A percentile compares a stretch with the other conserved stretches of the same genome.
phyloP scores from a whole-genome alignment of 2,113 vertebrate genomes.

The Ochotona curzoniae region DNA sequence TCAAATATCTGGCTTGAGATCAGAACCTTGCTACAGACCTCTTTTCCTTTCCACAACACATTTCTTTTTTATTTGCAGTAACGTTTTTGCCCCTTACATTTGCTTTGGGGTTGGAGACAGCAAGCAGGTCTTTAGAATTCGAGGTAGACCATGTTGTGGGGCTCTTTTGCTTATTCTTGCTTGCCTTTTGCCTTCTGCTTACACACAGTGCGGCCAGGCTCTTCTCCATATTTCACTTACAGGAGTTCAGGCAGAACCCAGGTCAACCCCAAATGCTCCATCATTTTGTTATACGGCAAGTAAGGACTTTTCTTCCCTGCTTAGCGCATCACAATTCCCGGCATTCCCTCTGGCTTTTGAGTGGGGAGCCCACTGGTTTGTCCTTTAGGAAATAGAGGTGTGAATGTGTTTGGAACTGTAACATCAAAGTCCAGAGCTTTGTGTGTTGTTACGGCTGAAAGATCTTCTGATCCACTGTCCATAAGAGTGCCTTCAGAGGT shows the following conservation, averaged over 20 bases:
- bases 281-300: not conserved
- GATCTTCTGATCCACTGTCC: not conserved
- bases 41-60: constrained; percentile 36
- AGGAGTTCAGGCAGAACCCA: not conserved
- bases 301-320: not conserved
- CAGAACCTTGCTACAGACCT: constrained; percentile 54
- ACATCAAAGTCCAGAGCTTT: not conserved
- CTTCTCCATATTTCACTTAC: not conserved
- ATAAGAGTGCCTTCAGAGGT: too few species aligned
- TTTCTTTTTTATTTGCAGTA: constrained; percentile 33
- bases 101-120: not conserved
- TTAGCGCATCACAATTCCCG: not conserved
- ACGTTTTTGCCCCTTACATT: not conserved
- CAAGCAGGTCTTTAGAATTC: not conserved
- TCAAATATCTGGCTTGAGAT: constrained; percentile 77
- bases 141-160: not conserved
- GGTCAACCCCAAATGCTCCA: not conserved
- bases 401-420: not conserved
- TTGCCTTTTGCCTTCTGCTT: not conserved
- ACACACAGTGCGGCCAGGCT: fast-evolving
- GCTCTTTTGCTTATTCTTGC: not conserved
- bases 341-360: not conserved
- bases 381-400: not conserved
- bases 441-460: not conserved
- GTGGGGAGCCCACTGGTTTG: not conserved